Base-by-base conservation (phyloP, 2,888 invertebrate species). In the Sarcophaga subvicina region DNA sequence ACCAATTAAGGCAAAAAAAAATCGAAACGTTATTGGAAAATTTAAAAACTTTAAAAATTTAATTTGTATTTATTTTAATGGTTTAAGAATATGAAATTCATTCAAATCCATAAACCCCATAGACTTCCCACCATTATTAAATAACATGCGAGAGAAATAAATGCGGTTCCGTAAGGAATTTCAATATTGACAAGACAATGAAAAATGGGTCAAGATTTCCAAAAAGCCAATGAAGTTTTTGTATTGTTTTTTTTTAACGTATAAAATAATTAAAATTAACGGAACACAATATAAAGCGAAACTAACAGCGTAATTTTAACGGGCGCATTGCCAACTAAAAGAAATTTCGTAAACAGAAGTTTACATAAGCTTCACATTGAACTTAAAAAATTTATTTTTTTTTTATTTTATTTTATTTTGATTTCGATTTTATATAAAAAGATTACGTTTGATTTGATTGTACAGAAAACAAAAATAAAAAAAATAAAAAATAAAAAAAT, bases 281-380 rank as follows among this genome's bases (percentile, higher is more conserved):
- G 12, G 4, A 37, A 37, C 37, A 8, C 2, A 8, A 37, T 59
- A 45, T n/a, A 25, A 70, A 27, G 45, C 11, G 25, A 47, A 20
- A 20, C 67, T 37, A 37, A 37, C 37, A 37, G 37, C 37, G 8
- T 37, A 10, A 10, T 37, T 8, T 37, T 37, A 10, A 37, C 4
- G 66, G 37, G 47, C 20, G 20, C 71, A 67, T 22, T 37, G 70
- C n/a, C n/a, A 63, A 54, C 17, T 54, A 17, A 63, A 72, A 25
- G 64, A 47, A 47, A 70, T 14, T 60, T 17, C 20, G 3, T 20
- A 62, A 59, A 54, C 37, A 82, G 70, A 66, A 72, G 27, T 86
- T 88, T 89, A 89, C 86, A 76, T 89, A 89, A 89, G 89, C 85
- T 86, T 89, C 87, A 89, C 89, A 89, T 89, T 89, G 88, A 89